Evolutionary conservation across 1,140 invertebrate genomes (phyloP).

Genomic region (Cherax quadricarinatus): DNA sequence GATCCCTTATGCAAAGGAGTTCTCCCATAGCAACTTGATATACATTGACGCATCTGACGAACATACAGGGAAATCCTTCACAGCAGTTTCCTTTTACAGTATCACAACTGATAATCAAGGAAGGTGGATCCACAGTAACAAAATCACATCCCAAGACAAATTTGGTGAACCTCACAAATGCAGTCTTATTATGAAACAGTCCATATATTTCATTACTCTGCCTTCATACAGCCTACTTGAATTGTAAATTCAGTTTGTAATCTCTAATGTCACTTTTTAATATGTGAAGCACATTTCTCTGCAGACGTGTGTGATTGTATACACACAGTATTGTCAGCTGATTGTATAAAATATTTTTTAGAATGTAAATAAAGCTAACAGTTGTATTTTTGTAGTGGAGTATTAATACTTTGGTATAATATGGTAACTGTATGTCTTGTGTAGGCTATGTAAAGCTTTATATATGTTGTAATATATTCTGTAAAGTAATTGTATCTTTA

Average conservation of each 20-base stretch:
- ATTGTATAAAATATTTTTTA: conserved; percentile 10
- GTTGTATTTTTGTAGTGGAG: conserved; percentile 7
- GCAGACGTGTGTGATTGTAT: not conserved
- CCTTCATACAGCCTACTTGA: not conserved
- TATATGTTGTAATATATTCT: conserved; percentile 20
- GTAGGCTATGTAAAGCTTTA: conserved; percentile 11
- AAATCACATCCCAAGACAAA: not conserved
- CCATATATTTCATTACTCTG: not conserved
- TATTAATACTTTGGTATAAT: conserved; percentile 23
- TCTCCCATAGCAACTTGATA: too few species aligned
- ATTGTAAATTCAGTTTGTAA: not conserved
- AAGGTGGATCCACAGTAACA: too few species aligned
- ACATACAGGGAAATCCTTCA: too few species aligned
- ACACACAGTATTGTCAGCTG: not conserved
- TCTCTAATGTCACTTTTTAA: too few species aligned
- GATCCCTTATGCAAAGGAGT: too few species aligned
- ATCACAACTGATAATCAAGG: too few species aligned
- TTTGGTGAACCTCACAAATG: not conserved
- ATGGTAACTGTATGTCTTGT: not conserved
- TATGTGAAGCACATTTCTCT: not conserved
- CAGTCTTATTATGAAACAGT: not conserved
- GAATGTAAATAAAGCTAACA: not conserved
- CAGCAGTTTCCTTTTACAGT: too few species aligned
- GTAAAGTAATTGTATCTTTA: not conserved
- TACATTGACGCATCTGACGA: too few species aligned